A percentile compares a stretch with the other conserved stretches of the same genome.
Conservation (phyloP, 2,797 vertebrate genomes). For the Typhlichthys eigenmanni region DNA sequence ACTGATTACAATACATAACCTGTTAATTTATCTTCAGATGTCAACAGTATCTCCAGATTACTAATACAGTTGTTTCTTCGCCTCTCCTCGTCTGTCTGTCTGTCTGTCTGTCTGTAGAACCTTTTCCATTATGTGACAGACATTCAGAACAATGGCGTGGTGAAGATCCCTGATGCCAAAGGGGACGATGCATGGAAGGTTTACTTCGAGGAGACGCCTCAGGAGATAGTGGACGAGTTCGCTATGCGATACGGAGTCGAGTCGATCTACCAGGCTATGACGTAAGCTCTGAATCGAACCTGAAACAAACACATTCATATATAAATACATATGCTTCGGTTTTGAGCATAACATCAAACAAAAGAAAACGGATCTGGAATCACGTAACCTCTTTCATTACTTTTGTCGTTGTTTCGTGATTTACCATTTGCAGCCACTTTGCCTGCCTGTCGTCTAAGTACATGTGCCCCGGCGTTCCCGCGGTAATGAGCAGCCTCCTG, state of each 20-base stretch:
- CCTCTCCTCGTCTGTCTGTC: background rate
- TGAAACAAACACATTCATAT: too few relatives aligned
- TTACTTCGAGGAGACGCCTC: constrained; percentile 96
- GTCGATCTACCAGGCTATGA: constrained; percentile 99
- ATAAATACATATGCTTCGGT: too few relatives aligned
- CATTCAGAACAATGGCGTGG: constrained; percentile 92
- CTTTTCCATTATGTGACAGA: constrained; percentile 98
- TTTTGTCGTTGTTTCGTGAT: too few relatives aligned
- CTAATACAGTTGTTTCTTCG: background rate
- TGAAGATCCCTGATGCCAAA: constrained; percentile 97
- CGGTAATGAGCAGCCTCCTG: constrained; percentile 96
- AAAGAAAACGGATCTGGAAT: too few relatives aligned
- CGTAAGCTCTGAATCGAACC: constrained; percentile 74
- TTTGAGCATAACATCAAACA: too few relatives aligned
- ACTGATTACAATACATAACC: background rate
- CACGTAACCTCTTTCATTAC: too few relatives aligned
- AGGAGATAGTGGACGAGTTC: constrained; percentile 98
- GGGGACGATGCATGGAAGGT: constrained; percentile 98
- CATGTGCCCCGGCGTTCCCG: constrained; percentile 97
- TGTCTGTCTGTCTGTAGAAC: constrained; percentile 76
- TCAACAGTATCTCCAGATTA: background rate
- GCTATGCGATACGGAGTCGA: constrained; percentile 98
- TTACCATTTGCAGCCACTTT: constrained; percentile 83
- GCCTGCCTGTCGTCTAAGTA: constrained; percentile 98
- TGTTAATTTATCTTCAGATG: constrained; percentile 1